Percentiles rank a stretch among this genome's conserved stretches.
Evolutionary conservation across 2,888 invertebrate genomes (phyloP).

Genomic region (Dryadula phaetusa): DNA sequence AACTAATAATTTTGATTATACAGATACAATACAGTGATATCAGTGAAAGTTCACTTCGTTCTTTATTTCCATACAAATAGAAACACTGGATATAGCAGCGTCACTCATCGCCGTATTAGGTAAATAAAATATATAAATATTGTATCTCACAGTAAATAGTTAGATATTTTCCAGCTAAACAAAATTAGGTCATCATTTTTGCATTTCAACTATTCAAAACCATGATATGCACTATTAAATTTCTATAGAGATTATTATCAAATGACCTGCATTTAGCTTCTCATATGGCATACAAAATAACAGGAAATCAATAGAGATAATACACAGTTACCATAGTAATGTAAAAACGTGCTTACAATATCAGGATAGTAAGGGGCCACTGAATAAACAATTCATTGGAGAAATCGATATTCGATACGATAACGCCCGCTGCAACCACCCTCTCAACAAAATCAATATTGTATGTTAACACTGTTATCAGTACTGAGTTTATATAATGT

Average conservation of each 20-base stretch:
- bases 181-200: slow-evolving; percentile 10
- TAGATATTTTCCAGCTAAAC: background rate
- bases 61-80: too few species aligned
- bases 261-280: slow-evolving; percentile 41
- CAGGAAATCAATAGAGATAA: slow-evolving; percentile 43
- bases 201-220: slow-evolving; percentile 26
- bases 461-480: slow-evolving; percentile 40
- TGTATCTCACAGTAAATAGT: background rate
- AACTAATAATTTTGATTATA: too few species aligned
- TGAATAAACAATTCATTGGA: slow-evolving; percentile 63
- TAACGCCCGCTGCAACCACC: slow-evolving; percentile 50
- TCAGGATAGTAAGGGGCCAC: slow-evolving; percentile 42
- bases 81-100: too few species aligned
- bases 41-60: too few species aligned
- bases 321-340: slow-evolving; percentile 45
- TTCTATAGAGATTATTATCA: slow-evolving; percentile 39
- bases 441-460: slow-evolving; percentile 45
- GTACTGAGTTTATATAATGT: slow-evolving; percentile 31
- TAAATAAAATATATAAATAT: too few species aligned
- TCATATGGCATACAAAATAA: slow-evolving; percentile 37
- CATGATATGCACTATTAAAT: slow-evolving; percentile 34
- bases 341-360: slow-evolving; percentile 40
- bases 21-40: too few species aligned
- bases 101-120: too few species aligned
- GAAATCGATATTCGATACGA: slow-evolving; percentile 64